phyloP scores from a whole-genome alignment of 2,113 vertebrate species.

The Ammodytes dubius region DNA sequence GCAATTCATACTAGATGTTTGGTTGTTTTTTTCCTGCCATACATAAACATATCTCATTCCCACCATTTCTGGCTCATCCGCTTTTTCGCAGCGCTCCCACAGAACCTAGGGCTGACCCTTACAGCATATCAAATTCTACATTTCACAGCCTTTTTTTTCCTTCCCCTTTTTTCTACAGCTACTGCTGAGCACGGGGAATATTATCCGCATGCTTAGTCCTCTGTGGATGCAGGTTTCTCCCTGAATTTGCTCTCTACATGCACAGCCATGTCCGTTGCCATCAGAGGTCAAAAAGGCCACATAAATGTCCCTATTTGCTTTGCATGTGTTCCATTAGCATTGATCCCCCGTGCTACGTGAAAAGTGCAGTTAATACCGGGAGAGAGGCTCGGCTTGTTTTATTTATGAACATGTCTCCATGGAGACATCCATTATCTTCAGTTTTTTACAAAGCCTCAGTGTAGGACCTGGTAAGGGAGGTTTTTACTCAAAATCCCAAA shows the following conservation, averaged over 20 bases:
- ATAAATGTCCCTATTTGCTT: conserved; percentile 48
- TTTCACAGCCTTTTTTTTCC: conserved; percentile 67
- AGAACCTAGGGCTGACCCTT: conserved; percentile 69
- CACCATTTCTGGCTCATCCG: conserved; percentile 61
- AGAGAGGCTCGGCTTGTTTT: conserved; percentile 61
- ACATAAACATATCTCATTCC: conserved; percentile 44
- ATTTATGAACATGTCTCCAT: conserved; percentile 68
- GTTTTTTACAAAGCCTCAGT: conserved; percentile 44
- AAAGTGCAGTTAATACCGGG: conserved; percentile 60
- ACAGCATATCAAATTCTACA: conserved; percentile 74
- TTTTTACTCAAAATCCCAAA: conserved; percentile 45
- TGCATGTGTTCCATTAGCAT: conserved; percentile 67
- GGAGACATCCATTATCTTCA: conserved; percentile 71
- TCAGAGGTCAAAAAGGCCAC: conserved; percentile 57
- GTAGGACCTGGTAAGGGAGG: conserved; percentile 20
- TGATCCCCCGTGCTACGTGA: conserved; percentile 35
- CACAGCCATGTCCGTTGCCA: conserved; percentile 42
- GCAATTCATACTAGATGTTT: conserved; percentile 38
- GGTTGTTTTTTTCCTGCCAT: conserved; percentile 12
- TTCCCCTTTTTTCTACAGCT: conserved; percentile 29
- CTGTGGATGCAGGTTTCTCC: conserved; percentile 30
- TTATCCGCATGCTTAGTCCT: conserved; percentile 70
- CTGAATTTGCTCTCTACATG: conserved; percentile 41
- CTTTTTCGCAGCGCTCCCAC: conserved; percentile 14
- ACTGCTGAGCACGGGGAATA: conserved; percentile 70